Base-by-base conservation (phyloP, 2,113 vertebrate species). In the Odobenus rosmarus region DNA sequence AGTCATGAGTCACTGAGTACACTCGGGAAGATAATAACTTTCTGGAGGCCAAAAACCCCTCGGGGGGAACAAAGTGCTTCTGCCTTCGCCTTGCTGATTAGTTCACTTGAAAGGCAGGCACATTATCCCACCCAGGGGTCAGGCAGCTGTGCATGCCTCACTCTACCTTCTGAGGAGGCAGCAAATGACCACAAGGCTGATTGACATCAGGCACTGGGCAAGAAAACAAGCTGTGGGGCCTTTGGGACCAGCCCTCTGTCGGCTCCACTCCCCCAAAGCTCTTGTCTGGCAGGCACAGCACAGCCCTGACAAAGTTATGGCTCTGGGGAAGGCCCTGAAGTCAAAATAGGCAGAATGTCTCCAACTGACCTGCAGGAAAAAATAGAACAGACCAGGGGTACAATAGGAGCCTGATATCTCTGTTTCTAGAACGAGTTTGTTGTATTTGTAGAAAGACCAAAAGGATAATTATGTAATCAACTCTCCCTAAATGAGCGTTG, bases 171-270 rank as follows among this genome's bases (percentile, higher is more conserved):
- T 67, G 87, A 87, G 51, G 51, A 92, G 74, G 87, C 28, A 76
- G 83, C 82, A 95, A 97, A 98, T 97, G 97, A 96, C 94, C 87
- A 87, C 61, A 62, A 26, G 26, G 74, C 87, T 76, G 39, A 55
- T 0, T 92, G 92, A 85, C 79, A 96, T 96, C 92, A 97, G 96
- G 79, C 36, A 96, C 82, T 46, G 31, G 46, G 55, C 79, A 90
- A 89, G 74, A 96, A 97, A 98, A 98, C 72, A 90, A 84, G 86
- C 72, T 67, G 53, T 1, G 4, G 49, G 55, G 23, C 91, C 96
- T 93, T 82, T 80, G 96, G 87, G 93, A 76, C 26, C 55, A 89
- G 67, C 46, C 4, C 59, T 69, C 53, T 39, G 6, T 49, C 24
- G 33, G 87, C 61, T 83, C 67, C 61, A 13, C 46, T 90, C 61